Base-by-base conservation (phyloP, 1,140 invertebrate species). In the Drosophila obscura region DNA sequence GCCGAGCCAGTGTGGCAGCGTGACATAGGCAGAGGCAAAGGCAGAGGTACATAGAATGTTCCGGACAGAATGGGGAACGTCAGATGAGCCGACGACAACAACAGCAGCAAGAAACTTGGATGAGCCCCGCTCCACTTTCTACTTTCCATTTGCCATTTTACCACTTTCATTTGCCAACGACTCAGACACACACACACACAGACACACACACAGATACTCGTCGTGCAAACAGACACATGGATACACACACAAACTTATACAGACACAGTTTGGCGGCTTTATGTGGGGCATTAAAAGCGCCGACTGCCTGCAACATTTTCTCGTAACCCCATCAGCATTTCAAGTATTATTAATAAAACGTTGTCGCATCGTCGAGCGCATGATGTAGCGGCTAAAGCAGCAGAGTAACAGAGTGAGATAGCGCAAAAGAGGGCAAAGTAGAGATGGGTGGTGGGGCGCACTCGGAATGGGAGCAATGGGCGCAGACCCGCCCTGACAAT, bases 281-380 rank as follows among this genome's bases (percentile, higher is more conserved):
- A 68, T 77, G 73, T 77, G 64, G 56, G 73, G 63, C 73, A 77
- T 77, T 77, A 74, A 74, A 74, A 76, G 73, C 51, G 73, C 26
- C 61, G 35, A 73, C 72, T 75, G 61, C 52, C 73, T 58, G 73
- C 55, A 64, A 51, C 71, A 73, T 65, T 74, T 74, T 19, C 60
- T 76, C 57, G 64, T 77, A 76, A 76, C 73, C 73, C 73, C 73
- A 77, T 77, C 73, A 77, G 73, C 41, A 59, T 66, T 77, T 77
- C 73, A 77, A 77, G 73, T 76, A 77, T 76, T 77, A 77, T 77
- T 77, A 77, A 77, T 77, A 77, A 76, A 76, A 69, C 67, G 67
- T 69, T 69, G 67, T 69, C 67, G 67, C 66, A 69, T 69, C 66
- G 66, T 69, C 65, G 63, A 68, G 51, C 66, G 66, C 66, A 69